Conservation (phyloP, 2,888 invertebrate genomes). For the Pammene fasciana region DNA sequence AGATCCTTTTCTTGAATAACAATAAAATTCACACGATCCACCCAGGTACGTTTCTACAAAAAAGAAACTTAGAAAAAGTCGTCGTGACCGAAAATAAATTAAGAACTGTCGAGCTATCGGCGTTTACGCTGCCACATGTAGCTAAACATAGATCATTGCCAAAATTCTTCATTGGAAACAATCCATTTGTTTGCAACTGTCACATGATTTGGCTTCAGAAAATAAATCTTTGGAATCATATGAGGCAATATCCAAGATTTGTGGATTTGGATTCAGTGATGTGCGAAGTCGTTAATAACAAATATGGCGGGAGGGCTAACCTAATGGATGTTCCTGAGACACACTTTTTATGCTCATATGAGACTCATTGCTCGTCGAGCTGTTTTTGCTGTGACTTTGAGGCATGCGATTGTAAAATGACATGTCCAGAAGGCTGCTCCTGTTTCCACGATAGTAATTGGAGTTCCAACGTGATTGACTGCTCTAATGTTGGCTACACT, state of each 20-base stretch:
- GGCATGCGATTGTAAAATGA: slow-evolving; percentile 95
- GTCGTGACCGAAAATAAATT: slow-evolving; percentile 90
- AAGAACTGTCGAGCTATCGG: slow-evolving; percentile 87
- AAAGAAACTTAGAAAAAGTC: slow-evolving; percentile 88
- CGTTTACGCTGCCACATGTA: slow-evolving; percentile 87
- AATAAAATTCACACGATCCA: slow-evolving; percentile 88
- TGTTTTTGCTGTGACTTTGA: slow-evolving; percentile 95
- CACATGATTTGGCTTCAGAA: slow-evolving; percentile 93
- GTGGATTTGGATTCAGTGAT: slow-evolving; percentile 89
- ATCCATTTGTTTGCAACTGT: slow-evolving; percentile 94
- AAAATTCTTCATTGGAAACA: slow-evolving; percentile 90
- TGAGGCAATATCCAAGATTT: slow-evolving; percentile 89
- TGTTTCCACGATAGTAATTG: slow-evolving; percentile 94
- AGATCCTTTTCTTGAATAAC: slow-evolving; percentile 89
- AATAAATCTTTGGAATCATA: slow-evolving; percentile 88
- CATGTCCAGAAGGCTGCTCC: slow-evolving; percentile 91
- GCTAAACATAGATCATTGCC: slow-evolving; percentile 87
- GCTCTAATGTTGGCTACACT: slow-evolving; percentile 88
- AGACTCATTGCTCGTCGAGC: slow-evolving; percentile 91
- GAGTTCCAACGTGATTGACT: slow-evolving; percentile 92
- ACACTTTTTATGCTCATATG: slow-evolving; percentile 91
- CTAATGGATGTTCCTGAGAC: slow-evolving; percentile 87
- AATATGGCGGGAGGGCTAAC: slow-evolving; percentile 86
- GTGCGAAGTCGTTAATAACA: slow-evolving; percentile 88
- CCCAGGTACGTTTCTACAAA: slow-evolving; percentile 88